phyloP scores from a whole-genome alignment of 2,113 vertebrate species.

The Uropsilus gracilis region DNA sequence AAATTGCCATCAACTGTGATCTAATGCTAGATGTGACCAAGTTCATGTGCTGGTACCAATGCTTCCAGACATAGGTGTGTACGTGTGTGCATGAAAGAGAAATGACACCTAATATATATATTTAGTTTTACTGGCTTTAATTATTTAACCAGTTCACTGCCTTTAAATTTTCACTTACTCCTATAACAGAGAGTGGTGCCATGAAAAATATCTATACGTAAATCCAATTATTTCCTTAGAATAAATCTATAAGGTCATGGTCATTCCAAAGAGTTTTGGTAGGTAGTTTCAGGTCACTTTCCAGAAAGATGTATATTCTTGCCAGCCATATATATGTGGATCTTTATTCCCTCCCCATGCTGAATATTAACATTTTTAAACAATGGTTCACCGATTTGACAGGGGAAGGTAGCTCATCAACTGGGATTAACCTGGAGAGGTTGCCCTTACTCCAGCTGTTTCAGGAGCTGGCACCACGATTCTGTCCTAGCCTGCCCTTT shows the following conservation, averaged over 20 bases:
- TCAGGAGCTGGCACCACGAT: background rate
- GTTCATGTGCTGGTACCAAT: constrained; percentile 25
- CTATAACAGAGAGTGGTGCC: constrained; percentile 53
- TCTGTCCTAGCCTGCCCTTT: background rate
- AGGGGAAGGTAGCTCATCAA: background rate
- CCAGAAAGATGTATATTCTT: constrained; percentile 68
- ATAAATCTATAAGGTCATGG: constrained; percentile 66
- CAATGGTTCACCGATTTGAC: background rate
- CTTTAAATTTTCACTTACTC: constrained; percentile 54
- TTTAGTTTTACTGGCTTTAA: too few relatives aligned
- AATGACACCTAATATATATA: background rate
- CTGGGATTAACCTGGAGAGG: background rate
- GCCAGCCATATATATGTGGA: background rate
- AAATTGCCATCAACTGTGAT: constrained; percentile 28
- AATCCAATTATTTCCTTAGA: constrained; percentile 72
- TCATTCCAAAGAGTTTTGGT: constrained; percentile 52
- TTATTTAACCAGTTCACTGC: constrained; percentile 43
- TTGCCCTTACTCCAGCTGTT: background rate
- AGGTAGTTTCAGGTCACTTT: constrained; percentile 61
- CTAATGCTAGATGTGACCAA: background rate
- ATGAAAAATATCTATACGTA: constrained; percentile 64
- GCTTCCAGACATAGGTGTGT: background rate
- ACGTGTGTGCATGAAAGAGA: background rate
- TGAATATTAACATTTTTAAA: constrained; percentile 3
- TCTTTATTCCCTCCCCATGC: background rate